Percentiles rank a stretch among this genome's conserved stretches.
phyloP scores from a whole-genome alignment of 2,113 vertebrate genomes.

The Podiceps cristatus region DNA sequence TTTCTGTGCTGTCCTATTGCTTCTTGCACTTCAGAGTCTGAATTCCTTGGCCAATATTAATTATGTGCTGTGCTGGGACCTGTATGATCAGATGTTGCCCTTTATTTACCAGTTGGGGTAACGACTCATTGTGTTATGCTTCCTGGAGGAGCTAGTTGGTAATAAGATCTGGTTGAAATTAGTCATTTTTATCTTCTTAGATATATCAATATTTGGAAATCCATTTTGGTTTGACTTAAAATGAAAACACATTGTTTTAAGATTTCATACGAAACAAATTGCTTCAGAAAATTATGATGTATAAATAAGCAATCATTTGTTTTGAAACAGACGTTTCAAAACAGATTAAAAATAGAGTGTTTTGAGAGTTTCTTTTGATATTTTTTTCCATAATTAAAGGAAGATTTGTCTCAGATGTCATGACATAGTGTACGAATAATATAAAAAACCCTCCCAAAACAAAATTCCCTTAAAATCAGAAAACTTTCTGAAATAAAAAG shows the following conservation, averaged over 20 bases:
- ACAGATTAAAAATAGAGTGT: not conserved
- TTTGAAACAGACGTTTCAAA: not conserved
- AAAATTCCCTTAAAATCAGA: not conserved
- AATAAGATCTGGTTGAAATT: not conserved
- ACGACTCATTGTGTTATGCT: not conserved
- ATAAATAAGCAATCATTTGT: not conserved
- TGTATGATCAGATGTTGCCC: slow-evolving; percentile 1
- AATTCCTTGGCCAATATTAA: not conserved
- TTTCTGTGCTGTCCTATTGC: not conserved
- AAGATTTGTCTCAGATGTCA: not conserved
- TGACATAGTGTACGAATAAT: not conserved
- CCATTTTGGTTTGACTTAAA: not conserved
- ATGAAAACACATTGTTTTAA: not conserved
- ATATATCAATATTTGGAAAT: slow-evolving; percentile 1
- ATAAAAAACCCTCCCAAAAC: not conserved
- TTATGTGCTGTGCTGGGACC: not conserved
- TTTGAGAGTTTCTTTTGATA: not conserved
- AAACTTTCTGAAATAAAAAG: not conserved
- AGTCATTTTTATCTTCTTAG: not conserved
- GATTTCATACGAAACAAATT: not conserved
- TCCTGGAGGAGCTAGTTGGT: not conserved
- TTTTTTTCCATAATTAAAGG: not conserved
- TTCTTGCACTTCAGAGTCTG: not conserved
- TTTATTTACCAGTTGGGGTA: not conserved
- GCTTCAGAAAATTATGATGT: not conserved